phyloP scores from a whole-genome alignment of 2,888 invertebrate species.

The Diaperis boleti region DNA sequence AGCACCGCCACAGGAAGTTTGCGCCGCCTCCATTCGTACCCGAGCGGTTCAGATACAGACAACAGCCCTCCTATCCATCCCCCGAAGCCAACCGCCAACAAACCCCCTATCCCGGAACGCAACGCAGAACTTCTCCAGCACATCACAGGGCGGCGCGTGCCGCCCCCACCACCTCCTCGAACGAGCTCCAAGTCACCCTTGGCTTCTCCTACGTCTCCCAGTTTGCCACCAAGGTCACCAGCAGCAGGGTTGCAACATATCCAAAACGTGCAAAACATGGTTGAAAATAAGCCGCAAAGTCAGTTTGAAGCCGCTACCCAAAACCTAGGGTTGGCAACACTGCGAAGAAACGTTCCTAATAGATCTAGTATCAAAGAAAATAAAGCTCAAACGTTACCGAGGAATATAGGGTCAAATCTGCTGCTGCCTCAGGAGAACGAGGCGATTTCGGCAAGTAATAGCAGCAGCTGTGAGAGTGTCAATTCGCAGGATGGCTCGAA shows the following conservation, averaged over 20 bases:
- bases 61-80: constrained; percentile 81
- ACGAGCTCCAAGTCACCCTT: constrained; percentile 90
- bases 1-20: constrained; percentile 71
- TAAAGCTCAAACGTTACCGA: constrained; percentile 64
- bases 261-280: constrained; percentile 65
- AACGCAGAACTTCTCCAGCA: constrained; percentile 82
- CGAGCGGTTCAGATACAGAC: constrained; percentile 87
- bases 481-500: constrained; percentile 79
- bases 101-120: constrained; percentile 87
- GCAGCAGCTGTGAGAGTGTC: constrained; percentile 82
- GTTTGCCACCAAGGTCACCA: constrained; percentile 72
- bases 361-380: constrained; percentile 63
- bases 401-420: constrained; percentile 64
- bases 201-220: constrained; percentile 84
- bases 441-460: constrained; percentile 72
- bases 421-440: constrained; percentile 55
- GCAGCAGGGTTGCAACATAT: constrained; percentile 64
- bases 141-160: constrained; percentile 80
- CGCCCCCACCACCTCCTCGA: constrained; percentile 93
- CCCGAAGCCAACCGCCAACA: constrained; percentile 69
- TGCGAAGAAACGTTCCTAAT: constrained; percentile 62
- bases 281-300: constrained; percentile 62
- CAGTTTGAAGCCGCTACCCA: constrained; percentile 65
- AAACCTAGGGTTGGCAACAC: constrained; percentile 65
- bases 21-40: constrained; percentile 85